Evolutionary conservation across 30 jellyfish, hydroid and myxozoan species (phyloP), one percentile per base, ranked within the genome.

Genomic region (Morbakka virulenta): DNA sequence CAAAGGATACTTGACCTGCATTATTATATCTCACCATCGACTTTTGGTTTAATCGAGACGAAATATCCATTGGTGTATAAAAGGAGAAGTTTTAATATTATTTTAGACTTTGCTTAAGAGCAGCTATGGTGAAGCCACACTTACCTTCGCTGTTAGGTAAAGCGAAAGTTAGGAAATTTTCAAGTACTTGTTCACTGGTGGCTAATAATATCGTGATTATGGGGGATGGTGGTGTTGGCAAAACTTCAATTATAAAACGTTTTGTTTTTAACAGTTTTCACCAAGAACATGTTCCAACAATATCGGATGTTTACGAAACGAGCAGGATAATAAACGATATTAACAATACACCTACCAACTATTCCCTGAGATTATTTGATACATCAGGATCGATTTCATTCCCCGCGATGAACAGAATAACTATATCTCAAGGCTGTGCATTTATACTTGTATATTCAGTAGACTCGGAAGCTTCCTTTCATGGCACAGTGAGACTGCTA

Each of bases 141-240:
- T n/a, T n/a, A n/a, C n/a, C n/a, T n/a, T n/a, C n/a, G n/a, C n/a
- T n/a, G n/a, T n/a, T n/a, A n/a, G n/a, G 57, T 41, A 17, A 41
- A 17, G 57, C 13, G 17, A 41, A 41, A 17, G 13, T 41, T 41
- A 9, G 57, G 13, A 41, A 41, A 41, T 41, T 41, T 17, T 41
- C 57, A 41, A 41, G 57, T 17, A 41, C 57, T 6, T 41, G 57
- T 17, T 41, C 57, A 41, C 17, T 41, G 17, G 57, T 41, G 57
- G 57, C 9, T 9, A 41, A 41, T 41, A 41, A 84, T 33, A 69
- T 84, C 21, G 85, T 85, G 9, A 64, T 84, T 22, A 30, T 84
- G 49, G 95, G 95, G n/a, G 89, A 76, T 34, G 89, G 80, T 0
- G 52, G 50, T 30, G 95, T 76, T 6, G 95, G 95, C 2, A 84